A percentile compares a stretch with the other conserved stretches of the same genome.
These are phyloP conservation scores for Arothron firmamentum DNA, from an alignment of 2,113 vertebrate genomes.

Conservation along the genomic window DNA sequence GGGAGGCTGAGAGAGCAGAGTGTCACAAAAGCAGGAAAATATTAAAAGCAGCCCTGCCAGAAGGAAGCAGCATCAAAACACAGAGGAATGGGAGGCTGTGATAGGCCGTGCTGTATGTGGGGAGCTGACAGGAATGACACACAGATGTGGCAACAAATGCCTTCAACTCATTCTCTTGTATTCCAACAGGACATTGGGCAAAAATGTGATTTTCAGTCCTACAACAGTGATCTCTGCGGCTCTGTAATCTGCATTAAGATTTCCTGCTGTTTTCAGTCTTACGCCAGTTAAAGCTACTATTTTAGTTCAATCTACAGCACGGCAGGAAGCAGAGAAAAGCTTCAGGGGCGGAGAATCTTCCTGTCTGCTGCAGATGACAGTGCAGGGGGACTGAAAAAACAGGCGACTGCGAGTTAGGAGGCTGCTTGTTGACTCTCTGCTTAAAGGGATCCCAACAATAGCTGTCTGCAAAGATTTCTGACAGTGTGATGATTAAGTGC, in stretches of 20 bases:
- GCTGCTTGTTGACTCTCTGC: constrained; percentile 8
- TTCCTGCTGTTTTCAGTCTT: constrained; percentile 1
- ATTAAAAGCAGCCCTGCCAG: constrained; percentile 15
- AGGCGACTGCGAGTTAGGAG: constrained; percentile 17
- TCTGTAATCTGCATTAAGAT: constrained; percentile 2
- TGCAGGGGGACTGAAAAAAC: constrained; percentile 12
- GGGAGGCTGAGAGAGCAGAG: background rate
- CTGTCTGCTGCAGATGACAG: constrained; percentile 56
- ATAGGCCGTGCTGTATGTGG: constrained; percentile 22
- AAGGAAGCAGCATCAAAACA: constrained; percentile 40
- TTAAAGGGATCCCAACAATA: constrained; percentile 26
- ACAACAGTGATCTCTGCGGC: background rate
- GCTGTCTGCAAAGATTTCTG: constrained; percentile 27
- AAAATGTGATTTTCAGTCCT: background rate
- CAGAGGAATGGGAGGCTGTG: constrained; percentile 52
- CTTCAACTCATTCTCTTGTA: background rate
- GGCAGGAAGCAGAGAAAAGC: constrained; percentile 28
- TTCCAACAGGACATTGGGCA: no score
- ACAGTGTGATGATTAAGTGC: constrained; percentile 26
- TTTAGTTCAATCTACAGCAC: constrained; percentile 42
- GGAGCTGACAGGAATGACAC: constrained; percentile 11
- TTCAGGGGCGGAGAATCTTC: constrained; percentile 36
- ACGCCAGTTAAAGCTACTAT: constrained; percentile 14
- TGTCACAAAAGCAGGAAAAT: constrained; percentile 4
- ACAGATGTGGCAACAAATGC: constrained; percentile 8